A percentile compares a stretch with the other conserved stretches of the same genome.
Evolutionary conservation across 1,140 invertebrate species (phyloP).

Genomic region (Calliphora vicina): DNA sequence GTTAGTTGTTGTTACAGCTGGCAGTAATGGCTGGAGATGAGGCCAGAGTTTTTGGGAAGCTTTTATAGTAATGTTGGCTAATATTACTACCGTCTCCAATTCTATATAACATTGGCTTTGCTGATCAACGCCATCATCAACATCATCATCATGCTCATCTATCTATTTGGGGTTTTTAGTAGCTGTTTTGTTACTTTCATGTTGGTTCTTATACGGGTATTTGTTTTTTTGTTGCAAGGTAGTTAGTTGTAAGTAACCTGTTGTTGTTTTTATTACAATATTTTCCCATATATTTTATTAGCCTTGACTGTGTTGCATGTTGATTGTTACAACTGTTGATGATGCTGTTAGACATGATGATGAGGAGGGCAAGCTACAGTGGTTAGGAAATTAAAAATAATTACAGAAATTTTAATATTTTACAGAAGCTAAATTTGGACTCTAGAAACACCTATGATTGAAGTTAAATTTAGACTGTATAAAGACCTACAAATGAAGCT

Average conservation of each 20-base stretch:
- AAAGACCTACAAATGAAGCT: no score
- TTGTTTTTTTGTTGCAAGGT: neutral
- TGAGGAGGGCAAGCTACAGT: neutral
- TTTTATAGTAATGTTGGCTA: constrained; percentile 20
- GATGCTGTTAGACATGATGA: neutral
- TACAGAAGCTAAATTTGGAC: neutral
- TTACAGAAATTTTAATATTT: neutral
- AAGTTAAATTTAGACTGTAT: no score
- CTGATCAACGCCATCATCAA: neutral
- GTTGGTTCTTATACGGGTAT: neutral
- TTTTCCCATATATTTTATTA: constrained; percentile 27
- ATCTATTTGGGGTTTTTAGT: neutral
- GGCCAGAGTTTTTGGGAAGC: constrained; percentile 2
- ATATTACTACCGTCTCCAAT: neutral
- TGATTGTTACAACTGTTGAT: neutral
- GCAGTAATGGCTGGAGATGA: neutral
- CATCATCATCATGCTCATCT: neutral
- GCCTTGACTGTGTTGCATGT: constrained; percentile 4
- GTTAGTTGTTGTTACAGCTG: neutral
- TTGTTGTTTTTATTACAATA: constrained; percentile 25
- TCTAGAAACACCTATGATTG: neutral
- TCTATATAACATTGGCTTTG: no score
- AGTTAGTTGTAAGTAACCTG: neutral
- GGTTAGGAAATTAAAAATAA: neutral
- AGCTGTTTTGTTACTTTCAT: neutral